Percentiles rank a stretch among this genome's conserved stretches.
phyloP scores from a whole-genome alignment of 2,888 invertebrate species.

The Aplocera efformata region DNA sequence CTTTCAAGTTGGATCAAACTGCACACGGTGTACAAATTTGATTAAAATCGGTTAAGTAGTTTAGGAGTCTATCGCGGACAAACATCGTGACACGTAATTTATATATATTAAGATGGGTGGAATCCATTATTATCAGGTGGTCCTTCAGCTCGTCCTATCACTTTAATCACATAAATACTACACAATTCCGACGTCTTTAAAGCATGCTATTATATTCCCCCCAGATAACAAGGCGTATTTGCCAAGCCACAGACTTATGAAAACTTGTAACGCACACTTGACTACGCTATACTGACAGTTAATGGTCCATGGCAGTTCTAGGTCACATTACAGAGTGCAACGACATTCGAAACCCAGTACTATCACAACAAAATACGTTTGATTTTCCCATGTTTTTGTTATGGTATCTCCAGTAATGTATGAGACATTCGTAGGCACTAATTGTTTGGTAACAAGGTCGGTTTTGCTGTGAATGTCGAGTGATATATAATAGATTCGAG shows the following conservation, averaged over 20 bases:
- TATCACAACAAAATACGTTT: neutral
- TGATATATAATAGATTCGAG: constrained; percentile 11
- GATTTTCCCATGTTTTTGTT: neutral
- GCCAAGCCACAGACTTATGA: neutral
- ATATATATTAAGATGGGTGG: too few species aligned
- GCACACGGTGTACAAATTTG: too few species aligned
- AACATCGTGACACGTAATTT: too few species aligned
- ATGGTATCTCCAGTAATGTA: too few species aligned
- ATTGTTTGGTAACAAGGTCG: constrained; percentile 1
- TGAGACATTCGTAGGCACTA: neutral
- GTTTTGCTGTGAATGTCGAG: neutral
- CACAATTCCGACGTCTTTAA: too few species aligned
- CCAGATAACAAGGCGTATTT: neutral
- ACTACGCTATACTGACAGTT: neutral
- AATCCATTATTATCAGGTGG: too few species aligned
- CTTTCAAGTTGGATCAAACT: too few species aligned
- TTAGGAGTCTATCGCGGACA: too few species aligned
- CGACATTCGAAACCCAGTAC: neutral
- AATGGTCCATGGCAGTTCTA: neutral
- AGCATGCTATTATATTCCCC: too few species aligned
- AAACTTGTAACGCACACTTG: constrained; percentile 3
- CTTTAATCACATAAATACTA: too few species aligned
- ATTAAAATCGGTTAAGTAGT: too few species aligned
- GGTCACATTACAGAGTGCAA: constrained; percentile 1
- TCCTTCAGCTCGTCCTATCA: too few species aligned